Base-by-base conservation (phyloP, 1,140 invertebrate genomes). In the Aphelinus atriplicis region DNA sequence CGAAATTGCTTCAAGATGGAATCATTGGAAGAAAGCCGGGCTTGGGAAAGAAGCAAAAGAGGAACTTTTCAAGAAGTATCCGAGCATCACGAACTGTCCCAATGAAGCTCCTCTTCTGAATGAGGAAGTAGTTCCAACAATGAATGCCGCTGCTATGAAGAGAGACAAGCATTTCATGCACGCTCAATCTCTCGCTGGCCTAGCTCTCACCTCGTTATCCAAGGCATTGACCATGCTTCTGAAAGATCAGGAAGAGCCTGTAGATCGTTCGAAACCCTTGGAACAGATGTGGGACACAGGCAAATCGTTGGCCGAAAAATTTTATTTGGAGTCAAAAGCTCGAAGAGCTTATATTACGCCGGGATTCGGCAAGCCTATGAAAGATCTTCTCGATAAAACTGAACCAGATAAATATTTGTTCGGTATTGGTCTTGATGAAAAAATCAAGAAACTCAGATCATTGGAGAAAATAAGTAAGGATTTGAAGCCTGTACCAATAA, bases 101-200 rank as follows among this genome's bases (percentile, higher is more conserved):
- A 26, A 26, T 60, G 1, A 60, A 7, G 57, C 55, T 45, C 72
- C 62, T 58, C 7, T 62, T 56, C 26, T 73, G 3, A 73, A 66
- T 45, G 3, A 46, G 45, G 72, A 58, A 4, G 10, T 73, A 5
- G 63, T 58, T 48, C 7, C 7, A 3, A 65, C 47, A 2, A n/a
- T 77, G 7, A 69, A 66, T 9, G 55, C 70, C 7, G 47, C 60
- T 26, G 71, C 71, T 3, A 47, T 69, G 47, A 77, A 73, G 26
- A n/a, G 62, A 43, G 62, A 63, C 43, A 43, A 63, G 6, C 43
- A 3, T 63, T 47, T 47, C 1, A 47, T 47, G 43, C 7, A 63
- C 50, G 46, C 46, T 5, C 62, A 63, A 7, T 2, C 46, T 43
- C 2, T 63, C 3, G 50, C 45, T 1, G 62, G 43, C 1, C 10